Conservation (phyloP, 2,888 invertebrate species). For the Eueremaeus valkanovi region DNA sequence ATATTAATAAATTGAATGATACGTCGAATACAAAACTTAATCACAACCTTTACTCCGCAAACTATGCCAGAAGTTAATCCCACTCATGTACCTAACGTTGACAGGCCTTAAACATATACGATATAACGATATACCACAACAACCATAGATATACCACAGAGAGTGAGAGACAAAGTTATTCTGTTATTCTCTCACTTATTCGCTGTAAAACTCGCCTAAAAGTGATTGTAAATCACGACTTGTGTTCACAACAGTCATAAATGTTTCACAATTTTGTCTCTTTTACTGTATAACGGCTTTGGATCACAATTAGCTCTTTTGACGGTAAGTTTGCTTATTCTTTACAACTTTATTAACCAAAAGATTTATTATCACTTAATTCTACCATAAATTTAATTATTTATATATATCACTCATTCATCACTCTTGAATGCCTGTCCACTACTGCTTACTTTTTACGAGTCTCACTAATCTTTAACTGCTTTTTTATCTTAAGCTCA, state of each 20-base stretch:
- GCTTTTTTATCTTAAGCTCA: not conserved
- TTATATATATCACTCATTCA: not conserved
- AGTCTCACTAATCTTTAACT: not conserved
- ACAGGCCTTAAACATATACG: not conserved
- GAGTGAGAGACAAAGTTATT: not conserved
- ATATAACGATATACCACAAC: not conserved
- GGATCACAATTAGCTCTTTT: slow-evolving; percentile 20
- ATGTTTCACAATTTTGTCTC: slow-evolving; percentile 19
- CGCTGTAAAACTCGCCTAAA: not conserved
- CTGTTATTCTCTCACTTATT: not conserved
- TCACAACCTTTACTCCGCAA: slow-evolving; percentile 13
- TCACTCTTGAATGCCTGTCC: slow-evolving; percentile 13
- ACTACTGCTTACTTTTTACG: not conserved
- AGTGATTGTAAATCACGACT: slow-evolving; percentile 14
- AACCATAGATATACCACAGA: not conserved
- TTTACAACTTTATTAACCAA: too few species aligned
- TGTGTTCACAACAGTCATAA: slow-evolving; percentile 19
- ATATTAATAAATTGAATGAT: slow-evolving; percentile 8
- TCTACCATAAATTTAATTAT: not conserved
- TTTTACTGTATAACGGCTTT: slow-evolving; percentile 4
- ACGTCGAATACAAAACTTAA: not conserved
- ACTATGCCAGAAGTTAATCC: slow-evolving; percentile 9
- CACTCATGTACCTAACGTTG: slow-evolving; percentile 1
- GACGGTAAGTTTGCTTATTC: not conserved
- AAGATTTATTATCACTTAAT: too few species aligned